phyloP scores from a whole-genome alignment of 2,113 vertebrate genomes.

The Fulmarus glacialis region DNA sequence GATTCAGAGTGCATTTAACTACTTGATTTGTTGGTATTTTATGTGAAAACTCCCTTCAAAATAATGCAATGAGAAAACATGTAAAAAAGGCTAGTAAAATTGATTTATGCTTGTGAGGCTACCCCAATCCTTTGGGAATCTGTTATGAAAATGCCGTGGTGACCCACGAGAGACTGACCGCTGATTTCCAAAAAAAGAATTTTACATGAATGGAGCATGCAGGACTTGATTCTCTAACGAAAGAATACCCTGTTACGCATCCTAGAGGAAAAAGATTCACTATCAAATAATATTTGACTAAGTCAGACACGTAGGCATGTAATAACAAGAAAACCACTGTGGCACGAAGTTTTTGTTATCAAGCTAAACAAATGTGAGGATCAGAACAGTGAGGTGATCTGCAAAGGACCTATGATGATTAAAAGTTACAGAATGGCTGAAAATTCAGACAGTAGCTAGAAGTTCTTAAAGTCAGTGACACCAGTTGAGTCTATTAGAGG shows the following conservation, averaged over 20 bases:
- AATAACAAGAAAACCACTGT: not conserved
- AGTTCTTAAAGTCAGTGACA: not conserved
- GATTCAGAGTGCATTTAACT: not conserved
- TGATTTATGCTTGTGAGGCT: not conserved
- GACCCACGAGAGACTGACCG: not conserved
- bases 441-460: not conserved
- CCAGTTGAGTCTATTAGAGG: not conserved
- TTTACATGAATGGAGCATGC: not conserved
- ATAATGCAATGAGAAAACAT: not conserved
- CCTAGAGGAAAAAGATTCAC: not conserved
- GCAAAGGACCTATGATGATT: not conserved
- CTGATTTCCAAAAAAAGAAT: not conserved
- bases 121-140: not conserved
- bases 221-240: not conserved
- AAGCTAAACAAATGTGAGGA: not conserved
- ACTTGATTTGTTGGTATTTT: not conserved
- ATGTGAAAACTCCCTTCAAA: not conserved
- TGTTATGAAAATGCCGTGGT: not conserved
- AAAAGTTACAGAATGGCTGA: not conserved
- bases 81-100: not conserved
- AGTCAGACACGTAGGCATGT: too few species aligned
- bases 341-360: not conserved
- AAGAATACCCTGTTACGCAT: not conserved
- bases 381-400: not conserved
- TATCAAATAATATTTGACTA: not conserved